Conservation (phyloP, 2,888 invertebrate genomes). For the Cephus runcator region DNA sequence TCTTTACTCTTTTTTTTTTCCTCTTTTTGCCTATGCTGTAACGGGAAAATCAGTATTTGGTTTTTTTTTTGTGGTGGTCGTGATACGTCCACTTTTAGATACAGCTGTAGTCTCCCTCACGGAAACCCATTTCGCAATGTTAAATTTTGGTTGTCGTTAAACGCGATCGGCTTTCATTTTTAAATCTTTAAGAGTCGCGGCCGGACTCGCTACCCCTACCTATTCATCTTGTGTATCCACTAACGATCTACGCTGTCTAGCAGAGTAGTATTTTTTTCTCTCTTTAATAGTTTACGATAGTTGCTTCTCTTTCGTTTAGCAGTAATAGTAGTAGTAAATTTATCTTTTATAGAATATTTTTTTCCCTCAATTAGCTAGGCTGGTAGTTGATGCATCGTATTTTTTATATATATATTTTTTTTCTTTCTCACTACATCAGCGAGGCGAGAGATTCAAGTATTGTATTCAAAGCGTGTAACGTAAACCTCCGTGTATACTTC, state of each 20-base stretch:
- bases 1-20: conserved; percentile 5
- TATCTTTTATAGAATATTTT: conserved; percentile 34
- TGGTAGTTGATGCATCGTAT: conserved; percentile 42
- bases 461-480: conserved; percentile 50
- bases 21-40: conserved; percentile 1
- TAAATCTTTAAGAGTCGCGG: conserved; percentile 10
- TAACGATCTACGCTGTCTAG: conserved; percentile 46
- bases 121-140: conserved; percentile 13
- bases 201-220: conserved; percentile 16
- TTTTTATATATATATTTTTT: conserved; percentile 17
- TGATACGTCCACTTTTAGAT: conserved; percentile 21
- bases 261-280: conserved; percentile 38
- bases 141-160: conserved; percentile 23
- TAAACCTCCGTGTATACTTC: conserved; percentile 35
- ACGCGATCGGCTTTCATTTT: conserved; percentile 3
- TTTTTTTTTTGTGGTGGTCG: background rate
- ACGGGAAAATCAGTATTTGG: background rate
- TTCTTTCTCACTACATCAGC: conserved; percentile 47
- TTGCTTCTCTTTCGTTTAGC: conserved; percentile 23
- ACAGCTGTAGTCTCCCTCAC: conserved; percentile 17
- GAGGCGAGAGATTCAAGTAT: conserved; percentile 53
- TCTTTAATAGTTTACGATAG: conserved; percentile 28
- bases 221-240: conserved; percentile 31
- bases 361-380: conserved; percentile 39
- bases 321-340: conserved; percentile 34